These are phyloP conservation scores for Ormyrus nitidulus DNA, from an alignment of 2,888 invertebrate species.

Conservation along the genomic window DNA sequence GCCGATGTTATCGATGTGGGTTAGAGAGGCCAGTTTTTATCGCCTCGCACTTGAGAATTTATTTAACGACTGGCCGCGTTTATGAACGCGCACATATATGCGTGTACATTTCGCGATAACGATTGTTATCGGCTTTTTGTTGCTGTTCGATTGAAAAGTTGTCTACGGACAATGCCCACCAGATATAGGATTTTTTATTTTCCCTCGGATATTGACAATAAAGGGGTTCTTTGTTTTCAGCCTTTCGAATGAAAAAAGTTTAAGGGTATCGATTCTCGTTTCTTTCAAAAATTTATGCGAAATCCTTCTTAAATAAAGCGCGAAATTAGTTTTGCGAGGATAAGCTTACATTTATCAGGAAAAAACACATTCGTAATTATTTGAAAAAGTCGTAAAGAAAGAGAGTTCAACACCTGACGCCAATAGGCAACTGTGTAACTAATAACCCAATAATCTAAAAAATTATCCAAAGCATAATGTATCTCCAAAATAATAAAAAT, in stretches of 20 bases:
- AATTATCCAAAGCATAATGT: too few species aligned
- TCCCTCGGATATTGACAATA: background rate
- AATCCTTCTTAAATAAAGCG: background rate
- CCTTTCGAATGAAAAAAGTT: background rate
- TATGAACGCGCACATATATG: background rate
- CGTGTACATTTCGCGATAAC: background rate
- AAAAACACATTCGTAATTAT: too few species aligned
- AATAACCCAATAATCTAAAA: too few species aligned
- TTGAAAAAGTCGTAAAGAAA: too few species aligned
- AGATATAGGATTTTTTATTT: background rate
- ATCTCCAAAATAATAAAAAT: too few species aligned
- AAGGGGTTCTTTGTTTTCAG: background rate
- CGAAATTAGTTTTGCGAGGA: background rate
- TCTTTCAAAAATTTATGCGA: background rate
- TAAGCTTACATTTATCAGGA: too few species aligned
- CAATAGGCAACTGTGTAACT: too few species aligned
- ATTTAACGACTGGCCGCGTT: conserved; percentile 4
- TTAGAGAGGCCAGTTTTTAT: background rate
- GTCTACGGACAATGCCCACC: background rate
- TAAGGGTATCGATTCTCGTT: background rate
- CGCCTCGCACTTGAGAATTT: conserved; percentile 1
- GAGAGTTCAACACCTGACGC: too few species aligned
- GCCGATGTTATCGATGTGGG: conserved; percentile 34
- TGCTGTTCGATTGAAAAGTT: conserved; percentile 31
- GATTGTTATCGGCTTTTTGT: conserved; percentile 21